Evolutionary conservation across 2,797 vertebrate species (phyloP), one percentile per base, ranked within the genome.

Genomic region (Fundulus diaphanus): DNA sequence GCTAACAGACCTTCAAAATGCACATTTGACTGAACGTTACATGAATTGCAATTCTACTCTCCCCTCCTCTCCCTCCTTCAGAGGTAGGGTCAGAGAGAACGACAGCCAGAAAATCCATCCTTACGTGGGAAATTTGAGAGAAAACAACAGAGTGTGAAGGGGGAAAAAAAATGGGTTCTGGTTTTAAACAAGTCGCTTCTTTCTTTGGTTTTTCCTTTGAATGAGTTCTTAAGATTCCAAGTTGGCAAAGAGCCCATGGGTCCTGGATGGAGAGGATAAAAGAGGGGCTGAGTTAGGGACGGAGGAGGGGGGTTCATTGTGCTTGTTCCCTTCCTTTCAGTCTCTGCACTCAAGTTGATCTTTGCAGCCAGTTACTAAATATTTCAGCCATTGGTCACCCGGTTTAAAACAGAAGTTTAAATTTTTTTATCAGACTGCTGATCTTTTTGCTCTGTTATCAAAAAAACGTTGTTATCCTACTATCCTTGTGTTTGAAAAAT

Each of bases 141-240:
- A 90, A 87, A 89, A 88, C 86, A 89, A 90, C 88, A 88, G 83
- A 68, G 76, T 81, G 82, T 61, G 83, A 85, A 79, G 24, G 3
- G 22, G 7, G 1, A 20, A 66, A 40, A 63, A 92, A 88, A 93
- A 92, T 86, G 89, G 89, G 65, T 90, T 87, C 88, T 86, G 91
- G 81, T 90, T 91, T 94, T 89, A 86, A 92, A 90, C 90, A 93
- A 93, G 93, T 90, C 83, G 82, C 85, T 92, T 93, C 94, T 90
- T 93, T 88, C 87, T 69, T 42, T 42, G 29, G 88, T 86, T 82
- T n/a, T 85, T 93, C 93, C 91, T 90, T 92, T 96, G 91, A 95
- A 93, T 95, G 92, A 94, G 91, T 94, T 93, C 94, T 95, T 96
- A 94, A 94, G 93, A 94, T 94, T 93, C 83, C 80, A 87, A 88